Conservation (phyloP, 2,888 invertebrate species). For the Tenthredo notha region DNA sequence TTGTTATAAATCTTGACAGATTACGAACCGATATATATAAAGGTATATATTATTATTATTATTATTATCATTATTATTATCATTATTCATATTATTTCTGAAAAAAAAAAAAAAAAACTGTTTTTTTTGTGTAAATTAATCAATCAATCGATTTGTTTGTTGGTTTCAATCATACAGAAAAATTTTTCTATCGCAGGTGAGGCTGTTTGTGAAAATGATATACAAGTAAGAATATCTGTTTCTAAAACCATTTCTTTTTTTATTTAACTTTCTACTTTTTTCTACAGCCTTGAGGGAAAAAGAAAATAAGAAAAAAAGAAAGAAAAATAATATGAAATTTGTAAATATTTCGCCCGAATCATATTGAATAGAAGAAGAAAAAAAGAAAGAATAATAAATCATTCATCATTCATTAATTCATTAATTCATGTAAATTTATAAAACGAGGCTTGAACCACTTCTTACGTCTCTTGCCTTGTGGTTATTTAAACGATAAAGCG, state of each 20-base stretch:
- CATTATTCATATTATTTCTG: neutral
- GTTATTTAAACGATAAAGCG: neutral
- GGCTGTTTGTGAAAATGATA: too few species aligned
- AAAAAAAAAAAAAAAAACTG: neutral
- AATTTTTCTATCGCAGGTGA: too few species aligned
- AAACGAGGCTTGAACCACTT: neutral
- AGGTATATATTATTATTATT: neutral
- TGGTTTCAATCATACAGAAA: too few species aligned
- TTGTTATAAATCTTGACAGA: conserved; percentile 56
- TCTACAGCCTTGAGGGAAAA: neutral
- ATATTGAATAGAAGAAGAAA: neutral
- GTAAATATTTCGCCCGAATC: neutral
- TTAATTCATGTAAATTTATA: neutral
- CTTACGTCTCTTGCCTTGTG: neutral
- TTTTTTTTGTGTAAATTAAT: too few species aligned
- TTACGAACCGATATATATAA: conserved; percentile 1
- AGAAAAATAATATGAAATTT: neutral
- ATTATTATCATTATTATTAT: neutral
- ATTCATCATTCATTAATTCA: neutral
- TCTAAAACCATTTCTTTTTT: too few species aligned
- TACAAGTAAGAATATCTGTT: too few species aligned
- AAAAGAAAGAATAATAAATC: neutral
- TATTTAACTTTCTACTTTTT: too few species aligned
- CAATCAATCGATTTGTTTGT: neutral
- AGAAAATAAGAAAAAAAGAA: neutral